A percentile compares a stretch with the other conserved stretches of the same genome.
Conservation (phyloP, 35 echinoderm and acorn worm species). For the Anneissia japonica region DNA sequence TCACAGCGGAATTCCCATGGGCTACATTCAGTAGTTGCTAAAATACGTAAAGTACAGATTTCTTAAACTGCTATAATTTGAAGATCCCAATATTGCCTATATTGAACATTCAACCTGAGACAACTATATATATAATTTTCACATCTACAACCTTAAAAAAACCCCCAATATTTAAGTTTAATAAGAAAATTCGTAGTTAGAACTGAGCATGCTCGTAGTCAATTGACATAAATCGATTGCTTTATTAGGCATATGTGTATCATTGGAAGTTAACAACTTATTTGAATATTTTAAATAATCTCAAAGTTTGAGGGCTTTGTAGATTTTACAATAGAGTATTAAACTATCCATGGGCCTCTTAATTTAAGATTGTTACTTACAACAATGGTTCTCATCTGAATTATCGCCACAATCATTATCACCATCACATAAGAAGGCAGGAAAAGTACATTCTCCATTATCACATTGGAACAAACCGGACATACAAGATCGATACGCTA, state of each 20-base stretch:
- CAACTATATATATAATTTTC: neutral
- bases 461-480: conserved; percentile 35
- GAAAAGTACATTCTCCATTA: conserved; percentile 30
- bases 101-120: no score
- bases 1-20: conserved; percentile 70
- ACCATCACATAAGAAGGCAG: conserved; percentile 37
- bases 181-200: neutral
- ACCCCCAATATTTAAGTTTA: neutral
- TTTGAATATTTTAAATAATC: no score
- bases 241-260: no score
- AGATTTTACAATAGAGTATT: no score
- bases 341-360: no score
- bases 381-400: conserved; percentile 41
- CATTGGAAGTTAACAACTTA: no score
- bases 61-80: no score
- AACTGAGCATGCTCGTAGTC: neutral
- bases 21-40: conserved; percentile 41
- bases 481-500: conserved; percentile 44
- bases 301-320: no score
- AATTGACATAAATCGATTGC: no score
- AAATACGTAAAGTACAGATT: neutral
- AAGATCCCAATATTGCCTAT: no score
- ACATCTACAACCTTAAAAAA: neutral
- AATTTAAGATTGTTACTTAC: conserved; percentile 47
- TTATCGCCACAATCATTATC: conserved; percentile 38